Evolutionary conservation across 2,888 invertebrate genomes (phyloP), one percentile per base, ranked within the genome.

Genomic region (Dione juno): DNA sequence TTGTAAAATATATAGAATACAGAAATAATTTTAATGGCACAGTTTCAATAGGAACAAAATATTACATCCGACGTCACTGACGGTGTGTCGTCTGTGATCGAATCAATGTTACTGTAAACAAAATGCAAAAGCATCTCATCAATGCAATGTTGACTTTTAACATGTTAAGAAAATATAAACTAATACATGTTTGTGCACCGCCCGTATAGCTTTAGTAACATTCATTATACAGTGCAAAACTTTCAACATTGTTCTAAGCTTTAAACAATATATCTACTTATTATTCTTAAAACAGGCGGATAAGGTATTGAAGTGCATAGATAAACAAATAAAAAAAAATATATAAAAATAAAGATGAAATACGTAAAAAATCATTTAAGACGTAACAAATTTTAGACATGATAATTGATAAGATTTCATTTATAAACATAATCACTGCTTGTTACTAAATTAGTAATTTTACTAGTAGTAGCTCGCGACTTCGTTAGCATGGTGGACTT

Each of bases 1-100:
- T 67, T 65, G 59, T 48, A 50, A 40, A 54, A 59, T 45, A n/a
- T 43, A 72, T 66, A 67, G 14, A 66, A 37, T 14, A 69, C 69
- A 53, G 43, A 66, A 65, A 66, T 71, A 67, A 73, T 64, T 57
- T 58, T 57, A 63, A 69, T 73, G 73, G 73, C 73, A 71, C 66
- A 19, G 73, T 69, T 69, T 73, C 73, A 73, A 73, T 69, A 52
- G 40, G 52, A 58, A 63, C 35, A 52, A 35, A 66, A 52, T 37
- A 21, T 64, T 35, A 37, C 63, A 16, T n/a, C 16, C 35, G 11
- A 50, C 50, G 50, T 61, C 28, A 64, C 64, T 37, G 9, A 64
- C 50, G 48, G 13, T 13, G 64, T 37, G 64, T 16, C 35, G 63
- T 10, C n/a, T n/a, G 61, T 14, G 48, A 37, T 16, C 40, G 21